These are phyloP conservation scores for Datnioides undecimradiatus DNA, from an alignment of 2,113 vertebrate genomes.

Conservation along the genomic window DNA sequence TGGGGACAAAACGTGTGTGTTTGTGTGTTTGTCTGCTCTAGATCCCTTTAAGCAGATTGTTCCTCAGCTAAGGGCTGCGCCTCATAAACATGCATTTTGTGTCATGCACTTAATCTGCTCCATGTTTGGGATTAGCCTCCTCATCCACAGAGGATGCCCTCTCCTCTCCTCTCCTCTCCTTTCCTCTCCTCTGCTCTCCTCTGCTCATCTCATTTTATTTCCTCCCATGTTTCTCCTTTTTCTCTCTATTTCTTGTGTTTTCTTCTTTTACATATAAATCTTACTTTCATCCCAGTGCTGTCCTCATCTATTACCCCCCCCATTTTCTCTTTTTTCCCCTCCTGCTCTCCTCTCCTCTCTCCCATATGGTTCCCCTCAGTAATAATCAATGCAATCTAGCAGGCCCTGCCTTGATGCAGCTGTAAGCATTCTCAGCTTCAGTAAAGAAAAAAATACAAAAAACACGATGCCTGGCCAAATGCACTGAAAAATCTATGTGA, in stretches of 20 bases:
- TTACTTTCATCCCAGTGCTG: conserved; percentile 22
- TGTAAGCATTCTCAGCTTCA: conserved; percentile 24
- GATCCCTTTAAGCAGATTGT: conserved; percentile 52
- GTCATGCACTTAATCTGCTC: conserved; percentile 68
- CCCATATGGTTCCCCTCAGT: conserved; percentile 24
- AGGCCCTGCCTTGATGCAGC: conserved; percentile 19
- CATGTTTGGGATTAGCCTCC: conserved; percentile 64
- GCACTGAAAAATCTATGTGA: not conserved
- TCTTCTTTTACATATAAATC: conserved; percentile 19
- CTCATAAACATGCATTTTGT: conserved; percentile 59
- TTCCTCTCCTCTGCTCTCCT: not conserved
- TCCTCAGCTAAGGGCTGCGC: conserved; percentile 36
- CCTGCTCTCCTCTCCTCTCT: not conserved
- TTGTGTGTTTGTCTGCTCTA: conserved; percentile 20
- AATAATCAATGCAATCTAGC: conserved; percentile 42
- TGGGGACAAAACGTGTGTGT: conserved; percentile 11
- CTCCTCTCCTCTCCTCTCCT: not conserved
- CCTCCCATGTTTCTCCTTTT: not conserved
- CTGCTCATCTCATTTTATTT: not conserved
- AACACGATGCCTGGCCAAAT: not conserved
- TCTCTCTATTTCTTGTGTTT: not conserved
- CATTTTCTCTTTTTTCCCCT: not conserved
- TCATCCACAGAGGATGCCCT: conserved; percentile 36
- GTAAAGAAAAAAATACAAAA: not conserved
- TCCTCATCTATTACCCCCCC: not conserved